A percentile compares a stretch with the other conserved stretches of the same genome.
These are phyloP conservation scores for Gortyna flavago DNA, from an alignment of 2,888 invertebrate species.

Conservation along the genomic window DNA sequence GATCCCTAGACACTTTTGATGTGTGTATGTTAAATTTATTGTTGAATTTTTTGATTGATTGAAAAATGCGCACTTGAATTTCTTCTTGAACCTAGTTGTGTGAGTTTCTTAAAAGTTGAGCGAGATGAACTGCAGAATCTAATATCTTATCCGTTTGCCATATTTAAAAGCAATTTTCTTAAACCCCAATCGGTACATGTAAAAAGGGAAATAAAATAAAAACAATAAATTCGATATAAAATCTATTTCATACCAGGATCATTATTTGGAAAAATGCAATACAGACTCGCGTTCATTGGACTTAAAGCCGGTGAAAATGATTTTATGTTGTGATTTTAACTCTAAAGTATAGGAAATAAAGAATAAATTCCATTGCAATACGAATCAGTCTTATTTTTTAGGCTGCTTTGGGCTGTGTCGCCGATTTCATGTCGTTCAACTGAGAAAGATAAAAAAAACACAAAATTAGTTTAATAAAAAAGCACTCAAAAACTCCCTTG, in stretches of 20 bases:
- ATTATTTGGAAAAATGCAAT: slow-evolving; percentile 28
- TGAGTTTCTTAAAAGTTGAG: background rate
- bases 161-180: background rate
- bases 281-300: slow-evolving; percentile 5
- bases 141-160: background rate
- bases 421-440: slow-evolving; percentile 55
- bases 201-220: slow-evolving; percentile 16
- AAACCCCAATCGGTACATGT: background rate
- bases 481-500: background rate
- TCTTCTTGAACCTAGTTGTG: background rate
- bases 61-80: background rate
- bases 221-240: slow-evolving; percentile 16
- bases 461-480: background rate
- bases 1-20: too few relatives aligned
- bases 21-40: too few relatives aligned
- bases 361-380: slow-evolving; percentile 9
- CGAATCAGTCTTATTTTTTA: slow-evolving; percentile 35
- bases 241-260: slow-evolving; percentile 40
- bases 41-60: too few relatives aligned
- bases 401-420: slow-evolving; percentile 32
- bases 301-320: slow-evolving; percentile 5
- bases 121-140: background rate
- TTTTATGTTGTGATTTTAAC: slow-evolving; percentile 9
- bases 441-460: slow-evolving; percentile 42
- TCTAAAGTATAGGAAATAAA: slow-evolving; percentile 11